Evolutionary conservation across 1,140 invertebrate species (phyloP).

Genomic region (Elymnias hypermnestra): DNA sequence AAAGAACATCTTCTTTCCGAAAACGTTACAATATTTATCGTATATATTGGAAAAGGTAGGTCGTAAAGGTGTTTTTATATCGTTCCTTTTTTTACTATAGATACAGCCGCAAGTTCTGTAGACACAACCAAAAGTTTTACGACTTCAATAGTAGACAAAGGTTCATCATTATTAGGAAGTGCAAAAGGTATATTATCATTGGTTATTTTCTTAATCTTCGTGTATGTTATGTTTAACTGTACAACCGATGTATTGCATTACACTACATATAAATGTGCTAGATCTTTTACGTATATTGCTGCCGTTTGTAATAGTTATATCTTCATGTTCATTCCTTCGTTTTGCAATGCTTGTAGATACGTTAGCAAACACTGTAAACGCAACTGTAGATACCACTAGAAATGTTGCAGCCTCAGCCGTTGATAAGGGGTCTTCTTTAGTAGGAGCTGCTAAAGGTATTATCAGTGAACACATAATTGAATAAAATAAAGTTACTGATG

Average conservation of each 20-base stretch:
- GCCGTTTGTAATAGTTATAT: too few species aligned
- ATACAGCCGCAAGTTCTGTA: slow-evolving; percentile 37
- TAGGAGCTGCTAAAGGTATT: slow-evolving; percentile 19
- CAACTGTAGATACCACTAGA: slow-evolving; percentile 43
- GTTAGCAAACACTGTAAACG: slow-evolving; percentile 35
- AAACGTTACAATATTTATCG: too few species aligned
- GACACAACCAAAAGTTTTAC: slow-evolving; percentile 47
- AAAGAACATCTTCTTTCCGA: too few species aligned
- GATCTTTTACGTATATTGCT: background rate
- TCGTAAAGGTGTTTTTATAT: too few species aligned
- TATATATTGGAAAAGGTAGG: too few species aligned
- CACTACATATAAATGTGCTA: background rate
- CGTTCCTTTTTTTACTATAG: too few species aligned
- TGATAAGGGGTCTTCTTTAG: slow-evolving; percentile 36
- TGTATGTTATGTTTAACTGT: too few species aligned
- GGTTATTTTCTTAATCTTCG: too few species aligned
- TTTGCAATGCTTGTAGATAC: slow-evolving; percentile 33
- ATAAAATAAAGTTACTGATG: too few species aligned
- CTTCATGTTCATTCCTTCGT: background rate
- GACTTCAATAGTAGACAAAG: slow-evolving; percentile 40
- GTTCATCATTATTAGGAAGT: slow-evolving; percentile 34
- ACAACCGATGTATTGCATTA: background rate
- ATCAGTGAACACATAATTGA: too few species aligned
- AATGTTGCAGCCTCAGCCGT: slow-evolving; percentile 35
- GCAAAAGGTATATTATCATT: slow-evolving; percentile 46